Base-by-base conservation (phyloP, 2,888 invertebrate genomes). In the Abscondita cerata region DNA sequence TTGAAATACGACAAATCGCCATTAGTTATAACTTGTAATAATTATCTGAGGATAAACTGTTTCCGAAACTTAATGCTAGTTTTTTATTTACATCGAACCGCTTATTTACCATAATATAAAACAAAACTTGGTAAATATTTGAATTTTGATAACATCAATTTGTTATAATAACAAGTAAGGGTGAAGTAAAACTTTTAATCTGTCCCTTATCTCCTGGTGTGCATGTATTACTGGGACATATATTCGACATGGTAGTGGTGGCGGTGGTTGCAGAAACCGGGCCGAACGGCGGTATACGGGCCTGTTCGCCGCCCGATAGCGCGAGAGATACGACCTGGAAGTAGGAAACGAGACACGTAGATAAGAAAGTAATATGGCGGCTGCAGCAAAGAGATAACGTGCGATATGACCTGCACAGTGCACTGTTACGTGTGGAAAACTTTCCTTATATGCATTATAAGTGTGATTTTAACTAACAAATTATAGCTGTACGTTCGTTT, bases 281-380 rank as follows among this genome's bases (percentile, higher is more conserved):
- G 61, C 59, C 64, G 62, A 54, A 59, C 65, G 65, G 66, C 64
- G 65, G 61, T 70, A 70, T 73, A 73, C 70, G 75, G 75, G 74
- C 71, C 76, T 75, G 77, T 72, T 72, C 72, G 71, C 71, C 71
- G 74, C 70, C 76, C 73, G 78, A 78, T 78, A 78, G 78, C 77
- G 78, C 72, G 70, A 73, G 74, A 78, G 79, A 79, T 79, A 78
- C 76, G 78, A 73, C 73, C 73, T 76, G 76, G 76, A 78, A 78
- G 77, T 77, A 78, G 78, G 78, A 78, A 78, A 78, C 78, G 78
- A 78, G 78, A 78, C 78, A 73, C 73, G 71, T 68, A 73, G 79
- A 79, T 79, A 79, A 79, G 79, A 77, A 78, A 78, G 78, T 78
- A 78, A 78, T 78, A 79, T 78, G 78, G 78, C 78, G 78, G 76